Evolutionary conservation across 2,888 invertebrate species (phyloP).

Genomic region (Rutpela maculata): DNA sequence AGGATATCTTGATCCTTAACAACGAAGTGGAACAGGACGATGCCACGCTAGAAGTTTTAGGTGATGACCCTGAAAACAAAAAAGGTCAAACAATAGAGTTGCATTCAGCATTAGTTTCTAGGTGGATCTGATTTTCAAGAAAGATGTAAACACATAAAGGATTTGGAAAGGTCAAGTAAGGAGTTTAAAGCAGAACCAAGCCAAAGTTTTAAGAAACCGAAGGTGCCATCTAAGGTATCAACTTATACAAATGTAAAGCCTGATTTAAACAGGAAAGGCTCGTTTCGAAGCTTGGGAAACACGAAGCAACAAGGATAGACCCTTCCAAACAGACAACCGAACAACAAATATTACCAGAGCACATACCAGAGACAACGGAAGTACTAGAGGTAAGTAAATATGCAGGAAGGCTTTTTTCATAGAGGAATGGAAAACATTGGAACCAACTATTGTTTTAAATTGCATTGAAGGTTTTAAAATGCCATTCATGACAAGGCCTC

Average conservation of each 20-base stretch:
- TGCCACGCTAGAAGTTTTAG: too few species aligned
- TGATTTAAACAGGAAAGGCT: constrained; percentile 3
- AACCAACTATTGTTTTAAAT: background rate
- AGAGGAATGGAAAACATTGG: background rate
- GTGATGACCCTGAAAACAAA: too few species aligned
- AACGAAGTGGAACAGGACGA: background rate
- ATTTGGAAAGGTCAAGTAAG: too few species aligned
- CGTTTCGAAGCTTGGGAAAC: background rate
- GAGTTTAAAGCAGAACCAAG: background rate
- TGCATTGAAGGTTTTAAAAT: too few species aligned
- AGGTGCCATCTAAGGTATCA: background rate
- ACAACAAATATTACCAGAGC: background rate
- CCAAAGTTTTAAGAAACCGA: background rate
- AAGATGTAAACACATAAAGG: too few species aligned
- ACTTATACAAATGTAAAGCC: background rate
- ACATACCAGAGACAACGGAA: background rate
- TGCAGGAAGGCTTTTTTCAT: background rate
- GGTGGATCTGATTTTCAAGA: too few species aligned
- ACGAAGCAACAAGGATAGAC: background rate
- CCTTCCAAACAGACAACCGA: background rate
- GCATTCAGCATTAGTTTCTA: too few species aligned
- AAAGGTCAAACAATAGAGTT: too few species aligned
- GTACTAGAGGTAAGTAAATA: constrained; percentile 15
- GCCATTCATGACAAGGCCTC: background rate
- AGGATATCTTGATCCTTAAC: background rate